Base-by-base conservation (phyloP, 2,888 invertebrate genomes). In the Alcis repandata region DNA sequence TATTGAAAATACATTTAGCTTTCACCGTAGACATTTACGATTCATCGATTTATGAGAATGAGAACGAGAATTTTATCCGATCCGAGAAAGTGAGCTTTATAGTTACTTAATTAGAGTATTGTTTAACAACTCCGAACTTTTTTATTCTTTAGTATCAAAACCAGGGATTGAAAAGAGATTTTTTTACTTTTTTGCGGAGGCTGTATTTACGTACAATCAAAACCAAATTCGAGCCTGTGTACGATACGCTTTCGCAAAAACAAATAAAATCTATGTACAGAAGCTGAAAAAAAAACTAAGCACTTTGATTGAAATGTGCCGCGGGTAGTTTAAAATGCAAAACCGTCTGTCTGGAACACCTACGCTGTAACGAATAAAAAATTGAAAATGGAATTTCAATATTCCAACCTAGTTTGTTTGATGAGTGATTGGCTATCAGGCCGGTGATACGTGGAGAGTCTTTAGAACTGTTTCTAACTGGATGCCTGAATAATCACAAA, bases 1-100 rank as follows among this genome's bases (percentile, higher is more conserved):
- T 74, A 82, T 85, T 78, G 83, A 84, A 85, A 87, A 83, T 83
- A 78, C 86, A 86, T 87, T 88, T 79, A 83, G 80, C 78, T 76
- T 79, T 74, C 80, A 74, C 71, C 75, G 69, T 77, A 80, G 84
- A 82, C 82, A 71, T 85, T 87, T 83, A 88, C 79, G 82, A 82
- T 71, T 73, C 70, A 76, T 79, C 74, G 79, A 87, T 85, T 85
- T 84, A 84, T 82, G 72, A 57, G 59, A 68, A 69, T 68, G 40
- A n/a, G n/a, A n/a, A n/a, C n/a, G n/a, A n/a, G 70, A 56, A 54
- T 53, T 36, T 66, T 66, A 66, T 53, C 58, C 33, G 56, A 58
- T 66, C 32, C 17, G 33, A 40, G 17, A 48, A 51, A 41, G 64
- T 43, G 11, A 54, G 13, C 43, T 53, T 27, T 4, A 53, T 63